Evolutionary conservation across 2,888 invertebrate genomes (phyloP), one percentile per base, ranked within the genome.

Genomic region (Drosophila anceps): DNA sequence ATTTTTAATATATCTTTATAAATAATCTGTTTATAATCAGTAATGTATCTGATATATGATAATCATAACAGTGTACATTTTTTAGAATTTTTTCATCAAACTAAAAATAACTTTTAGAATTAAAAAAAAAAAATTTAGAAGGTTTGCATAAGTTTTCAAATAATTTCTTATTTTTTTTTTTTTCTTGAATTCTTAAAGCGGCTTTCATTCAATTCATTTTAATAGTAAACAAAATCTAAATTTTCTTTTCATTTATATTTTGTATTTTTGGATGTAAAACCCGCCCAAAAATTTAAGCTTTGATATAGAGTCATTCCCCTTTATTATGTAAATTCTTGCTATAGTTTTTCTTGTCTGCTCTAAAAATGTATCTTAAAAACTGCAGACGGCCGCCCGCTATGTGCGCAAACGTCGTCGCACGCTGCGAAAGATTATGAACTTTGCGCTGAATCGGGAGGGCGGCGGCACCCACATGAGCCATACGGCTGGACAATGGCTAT

Each of bases 401-500:
- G 88, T 95, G 62, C 94, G 95, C 15, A 76, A 94, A 78, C 90
- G 93, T 73, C 83, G 88, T 48, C 24, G 82, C 0, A 7, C 94
- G 0, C 63, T 94, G 1, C 93, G 93, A 79, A 63, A 94, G 41
- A 72, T 94, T 0, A 93, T 95, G 1, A 94, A 95, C 90, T 91
- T 93, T 61, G 91, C 95, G 63, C 92, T 97, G 65, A 91, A 94
- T 0, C 80, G 92, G 39, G 93, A 94, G 74, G 94, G 94, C 70
- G 94, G 94, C 50, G 88, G 93, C 69, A 73, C 86, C 10, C 93
- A 94, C 74, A 87, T 95, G 2, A 95, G 94, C 0, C 95, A 95
- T 87, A 95, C 94, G 51, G 96, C 95, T 0, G 90, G 94, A 0
- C 94, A 95, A 69, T 95, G 96, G 92, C 91, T 97, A 8, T 97